Conservation (phyloP, 2,888 invertebrate genomes). For the Cremastinae sp. region DNA sequence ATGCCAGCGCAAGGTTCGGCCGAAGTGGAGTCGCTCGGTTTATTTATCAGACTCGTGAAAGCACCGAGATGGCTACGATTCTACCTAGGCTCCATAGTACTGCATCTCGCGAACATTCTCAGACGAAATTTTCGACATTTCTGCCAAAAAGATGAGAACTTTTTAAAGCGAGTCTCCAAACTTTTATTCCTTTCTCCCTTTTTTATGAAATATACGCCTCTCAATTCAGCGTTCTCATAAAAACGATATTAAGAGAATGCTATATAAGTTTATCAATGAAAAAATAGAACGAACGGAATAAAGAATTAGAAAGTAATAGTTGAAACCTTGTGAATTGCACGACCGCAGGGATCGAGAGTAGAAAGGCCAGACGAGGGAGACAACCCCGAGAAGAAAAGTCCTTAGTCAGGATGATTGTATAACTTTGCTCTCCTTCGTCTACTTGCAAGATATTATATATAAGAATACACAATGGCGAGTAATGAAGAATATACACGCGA, state of each 20-base stretch:
- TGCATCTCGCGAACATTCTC: too few relatives aligned
- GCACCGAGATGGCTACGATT: conserved; percentile 29
- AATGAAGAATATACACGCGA: conserved; percentile 7
- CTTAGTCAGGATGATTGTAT: conserved; percentile 14
- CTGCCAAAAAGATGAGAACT: too few relatives aligned
- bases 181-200: too few relatives aligned
- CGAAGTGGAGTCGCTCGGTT: conserved; percentile 44
- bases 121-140: too few relatives aligned
- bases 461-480: neutral
- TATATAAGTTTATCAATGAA: neutral
- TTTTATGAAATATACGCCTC: too few relatives aligned
- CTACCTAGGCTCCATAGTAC: conserved; percentile 5
- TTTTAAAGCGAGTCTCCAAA: too few relatives aligned
- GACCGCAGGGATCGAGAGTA: conserved; percentile 6
- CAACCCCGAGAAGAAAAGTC: too few relatives aligned
- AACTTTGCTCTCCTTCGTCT: neutral
- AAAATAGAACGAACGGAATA: too few relatives aligned
- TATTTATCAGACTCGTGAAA: conserved; percentile 55
- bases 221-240: conserved; percentile 1
- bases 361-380: neutral
- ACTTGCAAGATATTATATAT: neutral
- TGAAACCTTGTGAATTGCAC: neutral
- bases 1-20: conserved; percentile 36
- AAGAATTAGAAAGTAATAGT: neutral
- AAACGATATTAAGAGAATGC: neutral